Base-by-base conservation (phyloP, 2,797 vertebrate species). In the Thunnus albacares region DNA sequence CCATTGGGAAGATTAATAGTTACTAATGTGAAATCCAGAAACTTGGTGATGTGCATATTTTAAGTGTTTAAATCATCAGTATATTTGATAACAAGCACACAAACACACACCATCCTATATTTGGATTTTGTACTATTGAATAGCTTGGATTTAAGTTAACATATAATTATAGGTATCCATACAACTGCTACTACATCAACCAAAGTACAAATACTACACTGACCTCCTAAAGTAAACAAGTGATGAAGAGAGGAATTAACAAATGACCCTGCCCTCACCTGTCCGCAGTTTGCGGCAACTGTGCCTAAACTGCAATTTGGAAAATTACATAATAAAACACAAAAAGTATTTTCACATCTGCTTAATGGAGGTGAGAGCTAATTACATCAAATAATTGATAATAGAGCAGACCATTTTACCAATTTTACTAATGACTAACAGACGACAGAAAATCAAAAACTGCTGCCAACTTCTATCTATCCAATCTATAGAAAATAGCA, bases 371-470 rank as follows among this genome's bases (percentile, higher is more conserved):
- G 93, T 60, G 83, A 75, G 90, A 86, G 93, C 92, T 96, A 96
- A 97, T 97, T 97, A 95, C 88, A 93, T 95, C 94, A 96, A 96
- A 96, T 97, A 96, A 97, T 96, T 97, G 97, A 96, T 97, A 97
- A 97, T 95, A 95, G 93, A 94, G 93, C 85, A 69, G 90, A 90
- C 93, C 95, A 95, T 96, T 96, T 95, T 92, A 95, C 95, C 96
- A 97, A 98, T 97, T 96, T 96, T 95, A 95, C 83, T 96, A 97
- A 97, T 96, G 95, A 95, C 96, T 96, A 96, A 96, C 96, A 97
- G 96, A 95, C 93, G 85, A 81, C 49, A 90, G 92, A 93, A 93
- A 95, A 95, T 95, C 87, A 85, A 93, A 95, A 94, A 85, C 86
- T 88, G 93, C 93, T 91, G 89, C 93, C 91, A 88, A 86, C 88